Evolutionary conservation across 1,140 invertebrate species (phyloP).

Genomic region (Radopholus similis): DNA sequence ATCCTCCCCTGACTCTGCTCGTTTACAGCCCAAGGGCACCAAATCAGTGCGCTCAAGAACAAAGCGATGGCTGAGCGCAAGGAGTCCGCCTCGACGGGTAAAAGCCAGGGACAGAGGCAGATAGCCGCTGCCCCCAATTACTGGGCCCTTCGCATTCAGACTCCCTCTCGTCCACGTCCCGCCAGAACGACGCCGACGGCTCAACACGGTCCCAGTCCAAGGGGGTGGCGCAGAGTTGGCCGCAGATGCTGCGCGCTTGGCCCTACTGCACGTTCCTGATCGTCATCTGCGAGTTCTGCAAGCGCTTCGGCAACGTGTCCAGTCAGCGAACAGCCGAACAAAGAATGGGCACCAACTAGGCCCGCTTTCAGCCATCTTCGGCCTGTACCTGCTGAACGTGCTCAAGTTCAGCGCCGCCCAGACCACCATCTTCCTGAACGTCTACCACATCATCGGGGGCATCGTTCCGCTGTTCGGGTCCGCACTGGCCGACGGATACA

Average conservation of each 20-base stretch:
- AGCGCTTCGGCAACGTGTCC: slow-evolving; percentile 4
- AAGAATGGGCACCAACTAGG: background rate
- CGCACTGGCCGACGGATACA: slow-evolving; percentile 23
- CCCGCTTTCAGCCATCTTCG: slow-evolving; percentile 67
- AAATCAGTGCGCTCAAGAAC: no score
- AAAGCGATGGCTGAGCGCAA: no score
- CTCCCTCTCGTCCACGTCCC: no score
- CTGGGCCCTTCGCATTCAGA: no score
- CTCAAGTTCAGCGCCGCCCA: slow-evolving; percentile 68
- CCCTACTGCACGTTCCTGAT: slow-evolving; percentile 33
- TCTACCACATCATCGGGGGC: slow-evolving; percentile 64
- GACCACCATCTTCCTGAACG: slow-evolving; percentile 77
- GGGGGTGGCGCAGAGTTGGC: slow-evolving; percentile 5
- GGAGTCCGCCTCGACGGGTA: no score
- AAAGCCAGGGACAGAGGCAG: no score
- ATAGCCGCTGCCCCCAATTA: no score
- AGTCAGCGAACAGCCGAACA: slow-evolving; percentile 5
- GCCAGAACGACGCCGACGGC: no score
- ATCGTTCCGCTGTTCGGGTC: slow-evolving; percentile 81
- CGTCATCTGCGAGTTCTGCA: slow-evolving; percentile 27
- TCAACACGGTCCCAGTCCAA: background rate
- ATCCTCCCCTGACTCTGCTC: no score
- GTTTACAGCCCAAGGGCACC: no score
- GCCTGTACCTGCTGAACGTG: slow-evolving; percentile 73
- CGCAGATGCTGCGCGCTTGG: slow-evolving; percentile 20